A percentile compares a stretch with the other conserved stretches of the same genome.
Evolutionary conservation across 2,113 vertebrate species (phyloP).

Genomic region (Labeo catla): DNA sequence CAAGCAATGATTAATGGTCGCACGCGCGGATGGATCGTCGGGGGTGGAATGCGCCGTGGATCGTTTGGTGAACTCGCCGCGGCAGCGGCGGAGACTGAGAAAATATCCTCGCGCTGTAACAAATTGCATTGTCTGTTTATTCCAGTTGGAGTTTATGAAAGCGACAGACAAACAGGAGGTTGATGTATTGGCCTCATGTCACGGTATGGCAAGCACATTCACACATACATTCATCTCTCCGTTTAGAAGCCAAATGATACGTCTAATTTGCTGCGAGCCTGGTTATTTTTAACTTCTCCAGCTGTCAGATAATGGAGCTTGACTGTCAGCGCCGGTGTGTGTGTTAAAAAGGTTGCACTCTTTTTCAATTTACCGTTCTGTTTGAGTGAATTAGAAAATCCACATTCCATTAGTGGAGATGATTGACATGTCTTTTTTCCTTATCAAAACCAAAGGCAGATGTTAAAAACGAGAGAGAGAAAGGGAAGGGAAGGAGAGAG

Average conservation of each 20-base stretch:
- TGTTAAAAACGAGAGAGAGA: conserved; percentile 44
- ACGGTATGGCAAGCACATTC: conserved; percentile 76
- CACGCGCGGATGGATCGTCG: conserved; percentile 51
- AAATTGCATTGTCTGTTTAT: conserved; percentile 81
- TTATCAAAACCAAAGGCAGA: conserved; percentile 69
- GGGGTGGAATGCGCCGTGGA: conserved; percentile 5
- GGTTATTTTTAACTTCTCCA: conserved; percentile 83
- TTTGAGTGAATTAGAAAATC: conserved; percentile 78
- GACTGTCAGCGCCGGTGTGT: conserved; percentile 75
- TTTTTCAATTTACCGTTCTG: conserved; percentile 75
- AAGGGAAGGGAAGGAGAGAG: conserved; percentile 38
- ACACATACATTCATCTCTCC: conserved; percentile 81
- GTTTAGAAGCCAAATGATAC: conserved; percentile 83
- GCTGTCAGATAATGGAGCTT: conserved; percentile 81
- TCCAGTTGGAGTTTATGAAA: conserved; percentile 77
- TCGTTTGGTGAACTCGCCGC: background rate
- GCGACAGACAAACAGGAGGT: conserved; percentile 74
- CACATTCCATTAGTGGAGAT: conserved; percentile 73
- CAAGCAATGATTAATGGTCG: conserved; percentile 76
- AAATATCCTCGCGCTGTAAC: conserved; percentile 68
- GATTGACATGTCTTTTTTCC: conserved; percentile 72
- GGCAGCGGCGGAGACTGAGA: conserved; percentile 56
- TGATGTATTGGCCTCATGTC: conserved; percentile 78
- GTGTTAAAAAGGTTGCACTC: conserved; percentile 78
- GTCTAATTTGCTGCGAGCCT: conserved; percentile 80